Base-by-base conservation (phyloP, 2,888 invertebrate species). In the Zhuqinia jingwanae region DNA sequence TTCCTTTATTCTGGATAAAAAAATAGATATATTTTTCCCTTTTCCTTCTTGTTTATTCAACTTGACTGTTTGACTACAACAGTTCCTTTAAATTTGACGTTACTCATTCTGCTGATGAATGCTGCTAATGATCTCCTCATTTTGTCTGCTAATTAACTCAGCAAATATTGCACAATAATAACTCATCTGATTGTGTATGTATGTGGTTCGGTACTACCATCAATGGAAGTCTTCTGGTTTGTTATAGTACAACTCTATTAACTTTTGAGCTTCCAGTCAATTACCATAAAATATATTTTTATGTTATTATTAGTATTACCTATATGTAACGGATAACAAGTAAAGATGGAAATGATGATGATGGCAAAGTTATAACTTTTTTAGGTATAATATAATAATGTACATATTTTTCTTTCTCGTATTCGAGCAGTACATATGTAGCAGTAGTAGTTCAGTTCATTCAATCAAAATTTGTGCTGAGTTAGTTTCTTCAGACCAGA, bases 61-160 rank as follows among this genome's bases (percentile, higher is more conserved):
- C 36, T 36, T 36, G 36, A 11, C 15, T 60, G 30, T 65, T 36
- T 17, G 6, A n/a, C n/a, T 13, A n/a, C 6, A 5, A 20, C 30
- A 42, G 68, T 68, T 17, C 42, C 42, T 80, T 81, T 81, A 73
- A 81, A 81, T 56, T 81, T 81, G 20, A 81, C 81, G 58, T 70
- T 81, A 27, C 81, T 73, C 81, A 81, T 81, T 50, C 73, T 36
- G n/a, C 65, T 65, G 36, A 15, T 50, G 50, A 65, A 60, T 17
- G 15, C n/a, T 65, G 65, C n/a, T n/a, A n/a, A 65, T 42, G 36
- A 10, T 15, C 65, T 81, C 81, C 58, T 47, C 81, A 81, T 81
- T 36, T 81, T 81, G 81, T 10, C 45, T 25, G 77, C 77, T 77
- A 47, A 75, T 75, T 50, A 70, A 8, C 70, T 47, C 5, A 25